Evolutionary conservation across 2,888 invertebrate species (phyloP), one percentile per base, ranked within the genome.

Genomic region (Caenorhabditis auriculariae): DNA sequence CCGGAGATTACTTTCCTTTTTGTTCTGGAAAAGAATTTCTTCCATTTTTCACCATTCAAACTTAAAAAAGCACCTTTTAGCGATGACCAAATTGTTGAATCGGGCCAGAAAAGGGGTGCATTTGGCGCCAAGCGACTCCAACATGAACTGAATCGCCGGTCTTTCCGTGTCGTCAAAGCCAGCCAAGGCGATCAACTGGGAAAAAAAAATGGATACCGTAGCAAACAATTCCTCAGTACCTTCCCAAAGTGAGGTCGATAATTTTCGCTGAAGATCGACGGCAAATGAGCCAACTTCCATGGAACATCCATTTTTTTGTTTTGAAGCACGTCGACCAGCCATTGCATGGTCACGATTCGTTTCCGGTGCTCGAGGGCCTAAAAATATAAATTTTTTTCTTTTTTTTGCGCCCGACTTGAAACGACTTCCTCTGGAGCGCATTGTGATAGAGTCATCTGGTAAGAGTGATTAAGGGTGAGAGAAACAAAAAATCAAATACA

Each of bases 241-340:
- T 84, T 84, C 65, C 84, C 83, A 47, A 76, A 77, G 60, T 83
- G 83, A 5, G 85, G 85, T 56, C 82, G 82, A 21, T 41, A 41
- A 7, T 81, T 79, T 7, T 83, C 82, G 42, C 45, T 42, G 41
- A 52, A 68, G 45, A 74, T 43, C 27, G 69, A 39, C 9, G 96
- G 96, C 74, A 96, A 86, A 84, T 98, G 96, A 43, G 93, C 85
- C 12, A 93, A 91, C 76, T 91, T 90, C 90, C 91, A 94, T 0
- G 98, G 96, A 0, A 94, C 91, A 50, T 89, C 84, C 75, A 95
- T 88, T 77, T 90, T 90, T 74, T 91, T 90, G 46, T 90, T 88
- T 23, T 88, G 82, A 77, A 96, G 88, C 4, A 91, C 89, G 83
- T 98, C 96, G 59, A 90, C 92, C 29, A 98, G 85, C 92, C 92